These are phyloP conservation scores for Periphyllus acericola DNA, from an alignment of 2,888 invertebrate genomes.

Conservation along the genomic window DNA sequence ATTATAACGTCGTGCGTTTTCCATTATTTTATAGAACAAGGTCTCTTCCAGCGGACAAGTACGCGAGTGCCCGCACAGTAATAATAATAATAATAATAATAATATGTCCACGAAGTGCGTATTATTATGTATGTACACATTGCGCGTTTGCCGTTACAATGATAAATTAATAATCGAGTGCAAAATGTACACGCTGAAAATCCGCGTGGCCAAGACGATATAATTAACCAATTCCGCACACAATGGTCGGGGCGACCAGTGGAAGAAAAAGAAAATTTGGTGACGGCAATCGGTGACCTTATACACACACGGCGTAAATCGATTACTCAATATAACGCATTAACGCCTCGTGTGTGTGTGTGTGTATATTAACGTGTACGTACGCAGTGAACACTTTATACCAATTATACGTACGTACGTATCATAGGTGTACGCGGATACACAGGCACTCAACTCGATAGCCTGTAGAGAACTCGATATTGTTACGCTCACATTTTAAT, in stretches of 20 bases:
- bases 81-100: slow-evolving; percentile 11
- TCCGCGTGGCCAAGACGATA: slow-evolving; percentile 44
- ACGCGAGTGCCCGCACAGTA: no score
- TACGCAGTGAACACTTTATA: no score
- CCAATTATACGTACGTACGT: no score
- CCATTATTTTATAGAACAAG: slow-evolving; percentile 48
- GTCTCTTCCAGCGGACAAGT: slow-evolving; percentile 41
- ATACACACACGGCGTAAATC: not conserved
- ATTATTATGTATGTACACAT: no score
- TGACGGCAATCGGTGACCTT: slow-evolving; percentile 49
- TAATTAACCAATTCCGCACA: slow-evolving; percentile 36
- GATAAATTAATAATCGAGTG: slow-evolving; percentile 18
- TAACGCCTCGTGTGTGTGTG: not conserved
- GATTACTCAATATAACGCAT: slow-evolving; percentile 28
- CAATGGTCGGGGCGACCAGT: not conserved
- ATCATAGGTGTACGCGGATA: no score
- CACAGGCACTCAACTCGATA: not conserved
- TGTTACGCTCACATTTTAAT: slow-evolving; percentile 24
- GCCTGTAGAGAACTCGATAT: not conserved
- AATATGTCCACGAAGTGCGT: not conserved
- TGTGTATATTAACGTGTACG: no score
- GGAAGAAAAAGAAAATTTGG: slow-evolving; percentile 3
- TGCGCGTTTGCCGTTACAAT: not conserved
- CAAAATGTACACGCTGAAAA: slow-evolving; percentile 22
- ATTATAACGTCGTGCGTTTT: not conserved